Evolutionary conservation across 2,888 invertebrate genomes (phyloP), one percentile per base, ranked within the genome.

Genomic region (Rapana venosa): DNA sequence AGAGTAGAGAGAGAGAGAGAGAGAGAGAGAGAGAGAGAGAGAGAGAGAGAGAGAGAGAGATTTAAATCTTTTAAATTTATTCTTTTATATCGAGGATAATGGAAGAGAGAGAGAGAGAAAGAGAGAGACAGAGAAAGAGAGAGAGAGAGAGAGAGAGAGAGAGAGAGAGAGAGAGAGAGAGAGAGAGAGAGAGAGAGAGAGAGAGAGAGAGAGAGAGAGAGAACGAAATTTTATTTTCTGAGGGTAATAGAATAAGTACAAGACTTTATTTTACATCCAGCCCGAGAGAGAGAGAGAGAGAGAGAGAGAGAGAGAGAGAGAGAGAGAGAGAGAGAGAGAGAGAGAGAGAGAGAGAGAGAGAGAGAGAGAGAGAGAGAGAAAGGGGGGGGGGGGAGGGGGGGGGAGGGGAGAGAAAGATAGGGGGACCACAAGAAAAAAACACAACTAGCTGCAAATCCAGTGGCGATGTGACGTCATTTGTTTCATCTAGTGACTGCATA

Each of bases 71-170:
- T n/a, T n/a, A n/a, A n/a, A n/a, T n/a, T n/a, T n/a, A n/a, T n/a
- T n/a, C n/a, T n/a, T n/a, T n/a, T n/a, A n/a, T n/a, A n/a, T n/a
- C n/a, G n/a, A n/a, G n/a, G n/a, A n/a, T n/a, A n/a, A n/a, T n/a
- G n/a, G n/a, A n/a, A n/a, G n/a, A n/a, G n/a, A n/a, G n/a, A n/a
- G n/a, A n/a, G 79, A 81, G 79, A 81, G 79, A 81, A 36, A 81
- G 79, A 81, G 79, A 81, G 79, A 81, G 79, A 81, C 35, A 81
- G 74, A 74, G 74, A 81, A 26, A 81, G 35, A 81, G 79, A 81
- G 79, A 81, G 79, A 81, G 79, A 81, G 79, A 81, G 79, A 81
- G 79, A 36, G 79, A 81, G 79, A 81, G 79, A 81, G 36, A 81
- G 36, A 36, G 36, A 74, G 79, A 36, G 79, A 81, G 79, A 36